Percentiles rank a stretch among this genome's conserved stretches.
Evolutionary conservation across 2,113 vertebrate genomes (phyloP).

Genomic region (Chloroceryle aenea): DNA sequence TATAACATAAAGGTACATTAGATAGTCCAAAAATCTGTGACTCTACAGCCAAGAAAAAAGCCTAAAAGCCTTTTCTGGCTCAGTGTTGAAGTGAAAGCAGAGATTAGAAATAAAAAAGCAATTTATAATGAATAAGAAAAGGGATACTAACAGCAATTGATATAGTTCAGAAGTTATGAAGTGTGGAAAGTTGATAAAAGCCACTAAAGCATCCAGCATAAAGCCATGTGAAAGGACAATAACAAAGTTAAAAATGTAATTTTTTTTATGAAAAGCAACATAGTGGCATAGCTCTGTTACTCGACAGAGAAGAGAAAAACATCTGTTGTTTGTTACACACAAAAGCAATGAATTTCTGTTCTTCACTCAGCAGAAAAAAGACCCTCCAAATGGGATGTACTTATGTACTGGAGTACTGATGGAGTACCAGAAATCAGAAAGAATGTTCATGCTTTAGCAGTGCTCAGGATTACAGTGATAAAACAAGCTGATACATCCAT

Average conservation of each 20-base stretch:
- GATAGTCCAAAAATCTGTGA: conserved; percentile 33
- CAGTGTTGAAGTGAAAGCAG: background rate
- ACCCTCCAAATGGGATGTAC: background rate
- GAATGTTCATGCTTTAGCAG: background rate
- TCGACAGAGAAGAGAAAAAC: background rate
- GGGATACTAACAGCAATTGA: conserved; percentile 8
- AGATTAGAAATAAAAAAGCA: conserved; percentile 59
- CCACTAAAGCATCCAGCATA: conserved; percentile 14
- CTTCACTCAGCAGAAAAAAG: background rate
- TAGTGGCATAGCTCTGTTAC: background rate
- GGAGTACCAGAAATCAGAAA: background rate
- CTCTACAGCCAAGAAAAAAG: conserved; percentile 22
- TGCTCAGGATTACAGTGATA: background rate
- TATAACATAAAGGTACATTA: conserved; percentile 8
- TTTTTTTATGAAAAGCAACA: background rate
- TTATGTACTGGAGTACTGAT: background rate
- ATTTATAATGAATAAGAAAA: conserved; percentile 45
- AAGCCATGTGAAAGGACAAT: conserved; percentile 19
- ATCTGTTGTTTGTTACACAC: background rate
- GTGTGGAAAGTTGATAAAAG: conserved; percentile 28
- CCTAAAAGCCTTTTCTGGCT: conserved; percentile 42
- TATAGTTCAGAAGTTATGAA: conserved; percentile 43
- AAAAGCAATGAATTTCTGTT: background rate
- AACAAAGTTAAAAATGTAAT: background rate
- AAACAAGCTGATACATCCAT: background rate